Evolutionary conservation across 2,888 invertebrate species (phyloP), one percentile per base, ranked within the genome.

Genomic region (Clusia tigrina): DNA sequence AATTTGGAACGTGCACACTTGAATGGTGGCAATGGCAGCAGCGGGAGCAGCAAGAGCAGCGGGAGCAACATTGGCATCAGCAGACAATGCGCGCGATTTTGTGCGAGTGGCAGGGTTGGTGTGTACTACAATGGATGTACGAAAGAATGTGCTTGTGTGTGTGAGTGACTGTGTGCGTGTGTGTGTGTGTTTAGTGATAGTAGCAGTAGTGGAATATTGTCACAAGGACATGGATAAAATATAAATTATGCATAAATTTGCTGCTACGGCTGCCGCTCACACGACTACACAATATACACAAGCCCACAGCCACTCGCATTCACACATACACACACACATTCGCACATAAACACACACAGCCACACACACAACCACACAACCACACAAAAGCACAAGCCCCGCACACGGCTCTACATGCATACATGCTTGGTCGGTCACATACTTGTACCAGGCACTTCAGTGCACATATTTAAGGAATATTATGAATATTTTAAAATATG

Each of bases 161-260:
- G n/a, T 48, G 5, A 23, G 22, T 26, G 2, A 10, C n/a, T 48
- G 54, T 26, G 54, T 26, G 25, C 26, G 26, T 54, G 54, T 32
- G 17, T 24, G 3, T 18, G 18, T 32, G 12, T 32, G 17, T 54
- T 25, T 26, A 6, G 54, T n/a, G 15, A 12, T 2, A n/a, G 54
- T 54, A 15, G 53, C 20, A 17, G 12, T 54, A n/a, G 22, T 22
- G 9, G 25, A 20, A 54, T 54, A 10, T 22, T 55, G 22, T 57
- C 23, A 32, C n/a, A 24, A 57, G 46, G 15, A 46, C 46, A 57
- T 57, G 57, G 12, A 42, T 57, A 17, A 57, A 57, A 52, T 52
- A 58, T 58, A 52, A 58, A 58, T 58, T 58, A 58, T 52, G 58
- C 52, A n/a, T 17, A 58, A 52, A 58, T 52, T 38, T 24, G 32